Evolutionary conservation across 2,888 invertebrate genomes (phyloP).

Genomic region (Helobdella robusta): DNA sequence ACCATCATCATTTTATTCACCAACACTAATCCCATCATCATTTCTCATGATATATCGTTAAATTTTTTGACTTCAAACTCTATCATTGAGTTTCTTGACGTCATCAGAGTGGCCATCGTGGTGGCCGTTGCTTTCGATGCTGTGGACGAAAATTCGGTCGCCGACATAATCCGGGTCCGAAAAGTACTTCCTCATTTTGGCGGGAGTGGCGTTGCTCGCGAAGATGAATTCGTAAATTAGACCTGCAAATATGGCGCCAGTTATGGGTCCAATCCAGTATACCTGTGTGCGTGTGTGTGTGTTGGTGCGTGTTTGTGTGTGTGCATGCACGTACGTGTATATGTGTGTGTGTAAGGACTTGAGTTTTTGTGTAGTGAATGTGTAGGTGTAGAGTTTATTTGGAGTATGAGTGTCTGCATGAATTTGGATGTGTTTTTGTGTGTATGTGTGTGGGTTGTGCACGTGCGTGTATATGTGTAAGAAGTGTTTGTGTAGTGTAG

Average conservation of each 20-base stretch:
- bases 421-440: too few species aligned
- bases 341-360: too few species aligned
- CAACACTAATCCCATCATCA: too few species aligned
- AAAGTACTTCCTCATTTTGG: constrained; percentile 34
- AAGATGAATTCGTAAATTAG: constrained; percentile 43
- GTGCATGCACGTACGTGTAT: too few species aligned
- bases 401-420: too few species aligned
- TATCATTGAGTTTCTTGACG: not conserved
- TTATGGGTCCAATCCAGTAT: constrained; percentile 43
- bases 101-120: not conserved
- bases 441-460: too few species aligned
- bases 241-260: constrained; percentile 41
- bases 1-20: not conserved
- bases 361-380: too few species aligned
- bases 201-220: constrained; percentile 39
- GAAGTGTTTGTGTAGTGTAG: too few species aligned
- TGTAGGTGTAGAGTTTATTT: too few species aligned
- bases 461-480: too few species aligned
- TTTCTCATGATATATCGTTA: too few species aligned
- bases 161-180: constrained; percentile 8
- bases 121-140: not conserved
- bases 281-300: constrained; percentile 37
- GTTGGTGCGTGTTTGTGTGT: too few species aligned
- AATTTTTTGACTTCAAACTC: not conserved
- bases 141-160: not conserved